Percentiles rank a stretch among this genome's conserved stretches.
phyloP scores from a whole-genome alignment of 2,797 vertebrate species.

The Mus caroli region DNA sequence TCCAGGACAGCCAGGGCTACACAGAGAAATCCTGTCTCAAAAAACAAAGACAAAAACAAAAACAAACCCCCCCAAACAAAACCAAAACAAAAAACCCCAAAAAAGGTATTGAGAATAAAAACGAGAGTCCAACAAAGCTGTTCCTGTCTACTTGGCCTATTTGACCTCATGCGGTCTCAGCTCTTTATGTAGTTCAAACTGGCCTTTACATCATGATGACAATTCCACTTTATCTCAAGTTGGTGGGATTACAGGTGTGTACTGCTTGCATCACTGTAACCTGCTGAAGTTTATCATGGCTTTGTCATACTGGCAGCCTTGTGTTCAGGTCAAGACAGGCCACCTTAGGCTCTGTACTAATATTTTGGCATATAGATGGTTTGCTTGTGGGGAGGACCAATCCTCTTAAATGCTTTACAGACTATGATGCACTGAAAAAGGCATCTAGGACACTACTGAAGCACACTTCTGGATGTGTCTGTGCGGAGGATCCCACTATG shows the following conservation, averaged over 20 bases:
- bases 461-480: not conserved
- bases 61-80: no score
- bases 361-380: not conserved
- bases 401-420: conserved; percentile 2
- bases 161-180: not conserved
- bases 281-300: not conserved
- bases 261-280: not conserved
- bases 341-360: not conserved
- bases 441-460: not conserved
- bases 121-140: not conserved
- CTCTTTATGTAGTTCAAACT: not conserved
- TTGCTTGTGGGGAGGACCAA: not conserved
- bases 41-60: no score
- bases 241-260: not conserved
- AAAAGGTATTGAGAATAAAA: not conserved
- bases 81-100: no score
- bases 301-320: not conserved
- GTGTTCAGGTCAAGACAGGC: not conserved
- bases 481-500: not conserved
- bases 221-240: not conserved
- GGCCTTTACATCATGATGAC: not conserved
- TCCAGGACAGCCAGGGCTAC: no score
- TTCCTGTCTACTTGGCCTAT: not conserved
- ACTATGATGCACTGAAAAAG: not conserved
- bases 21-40: no score